These are phyloP conservation scores for Platycercus adscitus DNA, from an alignment of 2,113 vertebrate species.

Conservation along the genomic window DNA sequence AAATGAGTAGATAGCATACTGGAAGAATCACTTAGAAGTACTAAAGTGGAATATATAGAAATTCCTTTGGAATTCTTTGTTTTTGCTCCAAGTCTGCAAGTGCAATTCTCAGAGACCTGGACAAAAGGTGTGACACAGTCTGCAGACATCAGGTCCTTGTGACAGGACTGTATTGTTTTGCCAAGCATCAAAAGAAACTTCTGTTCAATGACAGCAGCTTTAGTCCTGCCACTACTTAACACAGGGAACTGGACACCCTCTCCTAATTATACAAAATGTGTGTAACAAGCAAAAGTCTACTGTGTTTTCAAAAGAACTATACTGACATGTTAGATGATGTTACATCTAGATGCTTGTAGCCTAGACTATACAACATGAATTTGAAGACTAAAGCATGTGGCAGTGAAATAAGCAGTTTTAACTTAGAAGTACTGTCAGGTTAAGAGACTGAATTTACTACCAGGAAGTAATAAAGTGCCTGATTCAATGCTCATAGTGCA, in stretches of 20 bases:
- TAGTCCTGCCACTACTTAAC: not conserved
- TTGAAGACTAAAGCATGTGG: not conserved
- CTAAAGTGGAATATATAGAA: not conserved
- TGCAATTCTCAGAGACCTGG: not conserved
- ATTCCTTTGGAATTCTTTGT: not conserved
- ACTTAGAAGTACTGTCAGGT: not conserved
- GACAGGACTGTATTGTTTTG: not conserved
- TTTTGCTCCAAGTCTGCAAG: not conserved
- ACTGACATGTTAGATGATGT: not conserved
- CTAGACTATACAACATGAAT: not conserved
- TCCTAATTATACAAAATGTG: not conserved
- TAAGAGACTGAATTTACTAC: not conserved
- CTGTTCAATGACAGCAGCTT: not conserved
- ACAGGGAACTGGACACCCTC: not conserved
- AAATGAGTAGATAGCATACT: not conserved
- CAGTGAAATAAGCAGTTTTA: not conserved
- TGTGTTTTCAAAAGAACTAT: not conserved
- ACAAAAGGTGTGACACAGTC: not conserved
- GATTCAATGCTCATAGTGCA: fast-evolving
- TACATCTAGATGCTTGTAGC: not conserved
- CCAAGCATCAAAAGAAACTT: not conserved
- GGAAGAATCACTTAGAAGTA: not conserved
- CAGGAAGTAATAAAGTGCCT: not conserved
- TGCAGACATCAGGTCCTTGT: not conserved
- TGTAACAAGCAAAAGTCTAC: not conserved